These are phyloP conservation scores for Drosophila yooni DNA, from an alignment of 2,888 invertebrate species.

Conservation along the genomic window DNA sequence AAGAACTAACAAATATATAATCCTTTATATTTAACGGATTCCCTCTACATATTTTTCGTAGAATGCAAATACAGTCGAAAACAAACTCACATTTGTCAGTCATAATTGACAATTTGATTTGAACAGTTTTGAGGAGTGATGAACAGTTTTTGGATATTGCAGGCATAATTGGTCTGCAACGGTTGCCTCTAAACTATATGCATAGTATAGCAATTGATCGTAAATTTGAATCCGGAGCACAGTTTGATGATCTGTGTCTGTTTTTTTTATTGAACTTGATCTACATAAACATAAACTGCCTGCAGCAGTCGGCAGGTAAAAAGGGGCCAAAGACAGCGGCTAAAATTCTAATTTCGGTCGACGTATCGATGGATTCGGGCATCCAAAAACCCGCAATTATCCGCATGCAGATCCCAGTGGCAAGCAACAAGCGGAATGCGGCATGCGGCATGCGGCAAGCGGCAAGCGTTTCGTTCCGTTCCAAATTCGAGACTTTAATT, in stretches of 20 bases:
- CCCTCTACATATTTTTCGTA: not conserved
- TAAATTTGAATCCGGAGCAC: constrained; percentile 44
- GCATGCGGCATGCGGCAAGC: constrained; percentile 22
- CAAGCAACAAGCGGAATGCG: constrained; percentile 16
- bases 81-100: constrained; percentile 62
- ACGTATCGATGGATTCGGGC: constrained; percentile 42
- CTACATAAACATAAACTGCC: constrained; percentile 42
- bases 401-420: constrained; percentile 61
- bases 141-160: constrained; percentile 4
- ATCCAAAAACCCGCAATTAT: constrained; percentile 56
- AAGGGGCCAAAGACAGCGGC: constrained; percentile 11
- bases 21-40: not conserved
- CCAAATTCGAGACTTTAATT: constrained; percentile 57
- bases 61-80: constrained; percentile 50
- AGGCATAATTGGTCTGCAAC: constrained; percentile 36
- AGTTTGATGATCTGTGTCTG: not conserved
- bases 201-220: constrained; percentile 48
- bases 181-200: not conserved
- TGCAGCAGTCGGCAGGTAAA: constrained; percentile 31
- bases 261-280: constrained; percentile 3
- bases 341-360: constrained; percentile 45
- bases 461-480: constrained; percentile 13
- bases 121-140: constrained; percentile 50
- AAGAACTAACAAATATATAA: not conserved
- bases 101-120: constrained; percentile 71